Conservation (phyloP, 2,113 vertebrate genomes). For the Brienomyrus brachyistius region DNA sequence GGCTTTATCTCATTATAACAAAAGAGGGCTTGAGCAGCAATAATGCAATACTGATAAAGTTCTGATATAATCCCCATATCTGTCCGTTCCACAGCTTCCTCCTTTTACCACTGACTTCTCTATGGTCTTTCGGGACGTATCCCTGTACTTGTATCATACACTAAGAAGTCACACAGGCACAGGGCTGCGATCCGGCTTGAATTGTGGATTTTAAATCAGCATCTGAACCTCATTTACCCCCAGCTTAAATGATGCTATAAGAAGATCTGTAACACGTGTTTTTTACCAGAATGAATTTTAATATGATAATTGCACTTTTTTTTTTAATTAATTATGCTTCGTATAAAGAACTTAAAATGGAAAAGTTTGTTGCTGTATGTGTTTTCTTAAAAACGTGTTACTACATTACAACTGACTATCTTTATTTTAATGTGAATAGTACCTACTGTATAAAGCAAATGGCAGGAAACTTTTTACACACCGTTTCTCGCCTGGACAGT, state of each 20-base stretch:
- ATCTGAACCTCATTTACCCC: neutral
- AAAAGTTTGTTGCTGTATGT: neutral
- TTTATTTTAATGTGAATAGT: neutral
- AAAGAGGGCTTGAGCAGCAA: neutral
- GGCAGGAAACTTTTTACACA: neutral
- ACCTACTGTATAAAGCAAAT: neutral
- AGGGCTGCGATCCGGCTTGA: neutral
- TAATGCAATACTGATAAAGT: neutral
- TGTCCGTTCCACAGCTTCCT: neutral
- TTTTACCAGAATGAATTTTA: neutral
- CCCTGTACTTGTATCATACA: too few relatives aligned
- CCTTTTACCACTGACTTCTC: neutral
- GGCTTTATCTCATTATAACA: neutral
- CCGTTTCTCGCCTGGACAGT: neutral
- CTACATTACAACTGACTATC: neutral
- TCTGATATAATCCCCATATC: neutral
- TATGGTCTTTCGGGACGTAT: neutral
- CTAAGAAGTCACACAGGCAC: neutral
- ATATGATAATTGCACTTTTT: neutral
- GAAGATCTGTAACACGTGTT: neutral
- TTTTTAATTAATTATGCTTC: neutral
- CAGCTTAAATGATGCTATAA: neutral
- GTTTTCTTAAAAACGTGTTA: neutral
- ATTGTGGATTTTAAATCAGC: neutral
- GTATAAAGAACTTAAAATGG: neutral